phyloP scores from a whole-genome alignment of 2,888 invertebrate species.

The Lomographa bimaculata region DNA sequence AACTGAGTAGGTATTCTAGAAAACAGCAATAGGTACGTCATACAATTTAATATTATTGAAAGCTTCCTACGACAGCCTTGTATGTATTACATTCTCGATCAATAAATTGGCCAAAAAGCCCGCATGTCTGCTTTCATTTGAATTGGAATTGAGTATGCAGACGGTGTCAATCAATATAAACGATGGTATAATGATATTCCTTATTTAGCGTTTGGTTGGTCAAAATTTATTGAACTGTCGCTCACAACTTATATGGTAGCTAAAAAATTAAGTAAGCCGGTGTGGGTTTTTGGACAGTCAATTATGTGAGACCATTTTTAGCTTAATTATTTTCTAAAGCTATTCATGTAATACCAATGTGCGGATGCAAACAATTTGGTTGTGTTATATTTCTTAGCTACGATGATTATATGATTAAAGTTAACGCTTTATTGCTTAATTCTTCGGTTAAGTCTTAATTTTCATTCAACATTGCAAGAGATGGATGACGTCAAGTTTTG shows the following conservation, averaged over 20 bases:
- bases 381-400: too few species aligned
- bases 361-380: too few species aligned
- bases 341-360: constrained; percentile 1
- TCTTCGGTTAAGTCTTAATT: too few species aligned
- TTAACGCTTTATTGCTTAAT: too few species aligned
- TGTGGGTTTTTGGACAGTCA: constrained; percentile 15
- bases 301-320: constrained; percentile 15
- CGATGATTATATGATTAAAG: too few species aligned
- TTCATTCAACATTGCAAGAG: too few species aligned
- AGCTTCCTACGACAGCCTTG: not conserved
- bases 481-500: too few species aligned
- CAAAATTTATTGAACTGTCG: constrained; percentile 13
- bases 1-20: too few species aligned
- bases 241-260: constrained; percentile 15
- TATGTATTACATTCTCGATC: constrained; percentile 1
- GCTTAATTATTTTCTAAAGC: constrained; percentile 19
- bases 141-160: constrained; percentile 36
- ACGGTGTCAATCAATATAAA: constrained; percentile 31
- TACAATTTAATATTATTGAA: not conserved
- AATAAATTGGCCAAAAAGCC: constrained; percentile 17
- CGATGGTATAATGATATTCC: constrained; percentile 26
- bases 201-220: constrained; percentile 15
- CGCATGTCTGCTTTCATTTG: constrained; percentile 25
- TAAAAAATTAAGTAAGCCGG: constrained; percentile 15
- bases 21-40: too few species aligned